These are phyloP conservation scores for Dromiciops gliroides DNA, from an alignment of 2,113 vertebrate genomes.

Conservation along the genomic window DNA sequence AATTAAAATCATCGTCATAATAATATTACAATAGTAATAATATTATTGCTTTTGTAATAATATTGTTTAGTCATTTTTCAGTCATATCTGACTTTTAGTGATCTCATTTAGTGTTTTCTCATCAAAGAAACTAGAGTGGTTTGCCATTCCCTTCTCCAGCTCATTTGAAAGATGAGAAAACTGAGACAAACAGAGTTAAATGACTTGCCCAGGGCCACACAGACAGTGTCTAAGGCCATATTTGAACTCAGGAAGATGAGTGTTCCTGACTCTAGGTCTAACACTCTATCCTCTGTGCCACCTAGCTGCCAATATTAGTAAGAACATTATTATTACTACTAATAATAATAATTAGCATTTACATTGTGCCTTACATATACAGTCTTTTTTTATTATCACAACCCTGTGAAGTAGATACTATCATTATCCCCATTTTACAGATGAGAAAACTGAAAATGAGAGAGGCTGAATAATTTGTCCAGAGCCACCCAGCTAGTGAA, in stretches of 20 bases:
- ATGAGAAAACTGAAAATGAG: background rate
- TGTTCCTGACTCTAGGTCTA: background rate
- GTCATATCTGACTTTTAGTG: background rate
- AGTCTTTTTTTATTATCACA: background rate
- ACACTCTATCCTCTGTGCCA: too few species aligned
- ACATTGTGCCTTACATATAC: too few species aligned
- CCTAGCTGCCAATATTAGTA: background rate
- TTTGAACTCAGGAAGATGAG: background rate
- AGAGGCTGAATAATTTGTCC: background rate
- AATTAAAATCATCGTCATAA: background rate
- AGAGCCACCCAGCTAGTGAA: background rate
- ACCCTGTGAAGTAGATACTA: background rate
- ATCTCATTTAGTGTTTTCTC: background rate
- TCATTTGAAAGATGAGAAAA: background rate
- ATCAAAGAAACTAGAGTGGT: background rate
- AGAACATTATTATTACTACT: background rate
- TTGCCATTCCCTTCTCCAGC: background rate
- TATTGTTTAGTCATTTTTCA: too few species aligned
- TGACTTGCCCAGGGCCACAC: background rate
- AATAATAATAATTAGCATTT: too few species aligned
- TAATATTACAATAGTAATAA: too few species aligned
- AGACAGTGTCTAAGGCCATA: background rate
- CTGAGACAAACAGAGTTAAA: background rate
- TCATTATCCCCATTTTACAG: background rate
- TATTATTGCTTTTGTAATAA: background rate